Conservation (phyloP, 2,797 vertebrate species). For the Takifugu rubripes region DNA sequence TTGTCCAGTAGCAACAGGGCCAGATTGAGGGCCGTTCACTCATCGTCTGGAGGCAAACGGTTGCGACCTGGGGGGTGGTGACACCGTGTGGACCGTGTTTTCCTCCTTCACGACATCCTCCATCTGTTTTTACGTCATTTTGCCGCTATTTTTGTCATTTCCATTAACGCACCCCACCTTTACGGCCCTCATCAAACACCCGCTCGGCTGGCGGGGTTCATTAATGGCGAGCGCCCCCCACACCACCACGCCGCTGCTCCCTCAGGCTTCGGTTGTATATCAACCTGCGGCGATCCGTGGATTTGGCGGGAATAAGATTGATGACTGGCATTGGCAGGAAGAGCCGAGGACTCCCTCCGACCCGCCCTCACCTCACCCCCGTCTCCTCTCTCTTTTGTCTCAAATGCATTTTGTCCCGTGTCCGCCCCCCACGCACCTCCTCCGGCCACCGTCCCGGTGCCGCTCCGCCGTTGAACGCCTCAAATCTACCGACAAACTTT, state of each 20-base stretch:
- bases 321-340: no score
- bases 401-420: constrained; percentile 53
- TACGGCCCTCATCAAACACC: no score
- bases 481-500: constrained; percentile 17
- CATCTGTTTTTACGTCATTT: not conserved
- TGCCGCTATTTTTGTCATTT: constrained; percentile 16
- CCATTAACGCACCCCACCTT: not conserved
- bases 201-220: no score
- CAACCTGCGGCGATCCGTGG: constrained; percentile 3
- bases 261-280: constrained; percentile 26
- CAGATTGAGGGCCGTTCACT: no score
- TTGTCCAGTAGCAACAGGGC: no score
- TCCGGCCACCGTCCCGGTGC: constrained; percentile 14
- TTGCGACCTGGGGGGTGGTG: no score
- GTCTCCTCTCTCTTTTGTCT: constrained; percentile 28
- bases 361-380: no score
- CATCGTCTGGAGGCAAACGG: no score
- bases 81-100: no score
- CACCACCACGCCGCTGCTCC: constrained; percentile 20
- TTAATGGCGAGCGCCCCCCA: no score
- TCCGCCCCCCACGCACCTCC: constrained; percentile 30
- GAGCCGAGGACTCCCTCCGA: constrained; percentile 3
- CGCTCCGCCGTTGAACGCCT: constrained; percentile 19
- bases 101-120: no score
- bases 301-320: no score